Conservation (phyloP, 2,113 vertebrate species). For the Pelecanus crispus region DNA sequence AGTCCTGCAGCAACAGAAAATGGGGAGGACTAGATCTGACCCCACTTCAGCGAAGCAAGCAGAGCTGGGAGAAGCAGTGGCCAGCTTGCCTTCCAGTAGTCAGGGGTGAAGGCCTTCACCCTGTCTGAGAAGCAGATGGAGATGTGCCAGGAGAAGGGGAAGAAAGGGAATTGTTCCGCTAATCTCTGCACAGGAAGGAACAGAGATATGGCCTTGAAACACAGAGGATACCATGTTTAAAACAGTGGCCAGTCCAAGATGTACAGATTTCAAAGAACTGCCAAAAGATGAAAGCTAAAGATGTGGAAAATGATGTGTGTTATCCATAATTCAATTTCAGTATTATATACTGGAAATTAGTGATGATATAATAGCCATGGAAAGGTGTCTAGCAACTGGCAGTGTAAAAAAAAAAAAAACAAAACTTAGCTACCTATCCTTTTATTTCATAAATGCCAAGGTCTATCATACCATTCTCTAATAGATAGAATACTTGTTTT, state of each 20-base stretch:
- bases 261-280: conserved; percentile 9
- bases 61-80: neutral
- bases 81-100: neutral
- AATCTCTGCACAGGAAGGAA: neutral
- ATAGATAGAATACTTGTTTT: neutral
- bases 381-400: neutral
- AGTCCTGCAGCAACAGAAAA: neutral
- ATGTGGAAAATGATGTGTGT: conserved; percentile 9
- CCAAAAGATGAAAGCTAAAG: conserved; percentile 13
- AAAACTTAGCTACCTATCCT: neutral
- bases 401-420: neutral
- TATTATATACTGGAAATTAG: conserved; percentile 21
- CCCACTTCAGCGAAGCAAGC: neutral
- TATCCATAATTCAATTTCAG: conserved; percentile 9
- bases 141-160: neutral
- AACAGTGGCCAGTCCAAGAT: neutral
- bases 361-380: conserved; percentile 5
- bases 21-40: neutral
- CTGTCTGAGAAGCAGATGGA: neutral
- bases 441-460: neutral
- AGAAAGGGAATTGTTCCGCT: neutral
- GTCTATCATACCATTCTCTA: neutral
- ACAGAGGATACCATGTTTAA: neutral
- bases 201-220: neutral
- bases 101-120: neutral